A percentile compares a stretch with the other conserved stretches of the same genome.
Evolutionary conservation across 2,888 invertebrate genomes (phyloP).

Genomic region (Pseudoips prasinana): DNA sequence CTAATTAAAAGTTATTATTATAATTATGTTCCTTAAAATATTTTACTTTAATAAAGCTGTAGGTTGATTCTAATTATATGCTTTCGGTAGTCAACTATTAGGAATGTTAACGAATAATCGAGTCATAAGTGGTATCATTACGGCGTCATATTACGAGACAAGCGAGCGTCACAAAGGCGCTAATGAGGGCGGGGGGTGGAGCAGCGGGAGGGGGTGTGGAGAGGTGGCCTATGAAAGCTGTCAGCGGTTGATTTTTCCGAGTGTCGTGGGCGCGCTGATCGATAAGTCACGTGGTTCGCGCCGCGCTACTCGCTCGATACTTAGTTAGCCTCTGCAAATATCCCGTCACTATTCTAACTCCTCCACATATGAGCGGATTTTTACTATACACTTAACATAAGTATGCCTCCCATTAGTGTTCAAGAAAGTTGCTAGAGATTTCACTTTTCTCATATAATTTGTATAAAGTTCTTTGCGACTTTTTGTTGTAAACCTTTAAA

Average conservation of each 20-base stretch:
- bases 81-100: slow-evolving; percentile 11
- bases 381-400: too few species aligned
- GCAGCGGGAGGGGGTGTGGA: slow-evolving; percentile 28
- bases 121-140: slow-evolving; percentile 73
- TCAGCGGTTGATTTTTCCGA: slow-evolving; percentile 82
- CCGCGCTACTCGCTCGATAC: slow-evolving; percentile 59
- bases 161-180: slow-evolving; percentile 79
- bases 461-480: too few species aligned
- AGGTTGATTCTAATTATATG: too few species aligned
- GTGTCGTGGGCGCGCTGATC: slow-evolving; percentile 80
- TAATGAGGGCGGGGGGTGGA: slow-evolving; percentile 69
- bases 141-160: slow-evolving; percentile 74
- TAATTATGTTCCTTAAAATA: too few species aligned
- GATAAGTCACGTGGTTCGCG: slow-evolving; percentile 78
- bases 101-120: slow-evolving; percentile 51
- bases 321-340: slow-evolving; percentile 74
- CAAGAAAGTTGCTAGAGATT: too few species aligned
- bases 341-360: slow-evolving; percentile 61
- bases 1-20: too few species aligned
- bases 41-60: too few species aligned
- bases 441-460: too few species aligned
- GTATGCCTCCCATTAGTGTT: too few species aligned
- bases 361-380: slow-evolving; percentile 24
- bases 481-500: too few species aligned
- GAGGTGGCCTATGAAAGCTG: slow-evolving; percentile 74